Percentiles rank a stretch among this genome's conserved stretches.
Conservation (phyloP, 2,888 invertebrate species). For the Volucella zonaria region DNA sequence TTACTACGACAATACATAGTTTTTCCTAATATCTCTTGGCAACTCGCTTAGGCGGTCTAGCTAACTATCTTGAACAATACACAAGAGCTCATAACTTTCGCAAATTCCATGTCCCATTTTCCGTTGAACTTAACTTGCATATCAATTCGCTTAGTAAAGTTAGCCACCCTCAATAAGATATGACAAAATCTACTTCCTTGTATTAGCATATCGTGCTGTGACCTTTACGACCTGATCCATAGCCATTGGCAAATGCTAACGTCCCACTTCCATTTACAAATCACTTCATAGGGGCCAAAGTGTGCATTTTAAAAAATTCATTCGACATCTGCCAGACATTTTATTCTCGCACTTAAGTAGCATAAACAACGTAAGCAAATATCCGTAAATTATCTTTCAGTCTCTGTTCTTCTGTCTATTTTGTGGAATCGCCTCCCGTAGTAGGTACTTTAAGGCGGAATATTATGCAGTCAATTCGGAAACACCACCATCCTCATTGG, state of each 20-base stretch:
- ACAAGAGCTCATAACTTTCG: too few relatives aligned
- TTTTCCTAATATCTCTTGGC: too few relatives aligned
- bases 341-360: constrained; percentile 24
- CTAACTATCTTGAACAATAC: too few relatives aligned
- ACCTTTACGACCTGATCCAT: not conserved
- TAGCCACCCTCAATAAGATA: too few relatives aligned
- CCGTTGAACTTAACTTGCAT: too few relatives aligned
- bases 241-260: not conserved
- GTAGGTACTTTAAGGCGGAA: not conserved
- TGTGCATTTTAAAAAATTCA: constrained; percentile 46
- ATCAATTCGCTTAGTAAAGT: too few relatives aligned
- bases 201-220: too few relatives aligned
- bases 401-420: not conserved
- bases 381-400: constrained; percentile 26
- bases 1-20: too few relatives aligned
- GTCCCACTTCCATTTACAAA: not conserved
- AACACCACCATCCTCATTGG: constrained; percentile 5
- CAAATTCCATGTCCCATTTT: too few relatives aligned
- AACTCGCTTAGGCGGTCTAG: too few relatives aligned
- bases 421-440: not conserved
- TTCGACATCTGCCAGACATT: constrained; percentile 45
- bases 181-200: too few relatives aligned
- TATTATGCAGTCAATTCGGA: constrained; percentile 40
- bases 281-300: constrained; percentile 15
- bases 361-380: constrained; percentile 35